Evolutionary conservation across 2,113 vertebrate species (phyloP).

Genomic region (Neogobius melanostomus): DNA sequence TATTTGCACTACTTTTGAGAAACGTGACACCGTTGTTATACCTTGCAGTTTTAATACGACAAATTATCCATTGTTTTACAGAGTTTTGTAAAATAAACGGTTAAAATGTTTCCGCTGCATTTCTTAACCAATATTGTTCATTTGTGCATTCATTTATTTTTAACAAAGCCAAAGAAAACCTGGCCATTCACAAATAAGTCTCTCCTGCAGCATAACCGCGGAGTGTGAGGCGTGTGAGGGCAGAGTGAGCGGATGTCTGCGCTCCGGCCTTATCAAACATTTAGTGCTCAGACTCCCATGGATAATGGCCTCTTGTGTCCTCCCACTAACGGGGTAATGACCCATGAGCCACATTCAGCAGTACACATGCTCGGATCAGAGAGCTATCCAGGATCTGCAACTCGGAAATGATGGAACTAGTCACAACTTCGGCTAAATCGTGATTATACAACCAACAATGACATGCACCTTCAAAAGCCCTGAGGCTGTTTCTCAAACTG

Average conservation of each 20-base stretch:
- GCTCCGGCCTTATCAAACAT: slow-evolving; percentile 55
- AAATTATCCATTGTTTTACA: slow-evolving; percentile 1
- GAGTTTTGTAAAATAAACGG: slow-evolving; percentile 51
- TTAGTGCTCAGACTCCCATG: slow-evolving; percentile 46
- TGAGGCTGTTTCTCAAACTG: no score
- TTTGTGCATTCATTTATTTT: no score
- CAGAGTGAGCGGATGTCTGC: slow-evolving; percentile 47
- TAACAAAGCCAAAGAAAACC: no score
- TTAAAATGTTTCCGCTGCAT: background rate
- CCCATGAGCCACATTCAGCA: slow-evolving; percentile 22
- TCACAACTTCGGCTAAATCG: background rate
- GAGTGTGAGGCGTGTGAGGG: slow-evolving; percentile 10
- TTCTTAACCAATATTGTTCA: no score
- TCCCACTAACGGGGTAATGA: slow-evolving; percentile 57
- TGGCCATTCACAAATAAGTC: background rate
- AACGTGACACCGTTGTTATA: background rate
- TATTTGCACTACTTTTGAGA: slow-evolving; percentile 2
- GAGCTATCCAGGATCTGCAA: background rate
- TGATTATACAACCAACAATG: no score
- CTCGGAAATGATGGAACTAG: background rate
- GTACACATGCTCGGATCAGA: slow-evolving; percentile 17
- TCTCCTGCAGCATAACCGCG: background rate
- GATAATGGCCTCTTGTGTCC: slow-evolving; percentile 52
- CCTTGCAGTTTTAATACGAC: background rate
- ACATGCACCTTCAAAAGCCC: no score